Evolutionary conservation across 2,797 vertebrate genomes (phyloP), one percentile per base, ranked within the genome.

Genomic region (Agapornis canus): DNA sequence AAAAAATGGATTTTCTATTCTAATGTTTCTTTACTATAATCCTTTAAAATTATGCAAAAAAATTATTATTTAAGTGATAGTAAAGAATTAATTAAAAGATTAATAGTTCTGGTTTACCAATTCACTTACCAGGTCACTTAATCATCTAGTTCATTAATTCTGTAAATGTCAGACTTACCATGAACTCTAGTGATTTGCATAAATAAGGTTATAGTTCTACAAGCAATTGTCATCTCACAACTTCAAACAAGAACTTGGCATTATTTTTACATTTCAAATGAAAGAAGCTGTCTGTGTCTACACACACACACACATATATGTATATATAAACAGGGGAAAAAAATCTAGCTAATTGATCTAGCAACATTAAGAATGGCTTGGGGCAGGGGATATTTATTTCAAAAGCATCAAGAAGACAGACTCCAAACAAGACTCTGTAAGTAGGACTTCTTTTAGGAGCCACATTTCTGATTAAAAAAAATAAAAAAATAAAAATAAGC

Each of bases 71-170:
- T 97, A 98, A 97, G 89, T 97, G 96, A 96, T 97, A 97, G 96
- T 97, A 98, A 97, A 97, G 95, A 97, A 97, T 97, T 97, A 92
- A 98, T 97, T 97, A 97, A 95, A 97, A 97, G 96, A 98, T 97
- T 97, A 98, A 98, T 98, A 97, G 96, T 97, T 98, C 95, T 97
- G 98, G 98, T 99, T 99, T 99, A 99, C 98, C 97, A 99, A 99
- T 99, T 99, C 98, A 86, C 98, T 98, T 98, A 98, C 98, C 98
- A 99, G 98, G 98, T 98, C 99, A 98, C 98, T 98, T 99, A 99
- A 99, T 99, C 99, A 99, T 99, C 99, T 98, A 99, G 99, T 99
- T 99, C 98, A 98, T 98, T 98, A 99, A 98, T 99, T 99, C 98
- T 98, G 97, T 98, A 99, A 99, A 99, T 99, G 98, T 99, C 99